Conservation (phyloP, 2,888 invertebrate species). For the Drosophila mulleri region DNA sequence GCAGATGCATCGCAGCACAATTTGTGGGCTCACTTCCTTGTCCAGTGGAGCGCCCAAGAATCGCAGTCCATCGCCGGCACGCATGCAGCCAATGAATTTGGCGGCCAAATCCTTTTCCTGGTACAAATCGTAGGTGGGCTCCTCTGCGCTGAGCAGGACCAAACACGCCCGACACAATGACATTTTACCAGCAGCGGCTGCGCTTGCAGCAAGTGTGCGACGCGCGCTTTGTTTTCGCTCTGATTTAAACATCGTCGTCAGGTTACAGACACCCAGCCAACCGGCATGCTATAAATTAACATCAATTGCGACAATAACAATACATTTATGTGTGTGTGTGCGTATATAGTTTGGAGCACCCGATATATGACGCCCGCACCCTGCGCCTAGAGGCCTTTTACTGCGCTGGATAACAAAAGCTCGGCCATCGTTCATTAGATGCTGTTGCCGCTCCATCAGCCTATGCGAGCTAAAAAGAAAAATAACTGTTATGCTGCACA, state of each 20-base stretch:
- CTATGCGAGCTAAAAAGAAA: conserved; percentile 10
- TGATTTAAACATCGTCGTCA: conserved; percentile 59
- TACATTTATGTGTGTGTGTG: neutral
- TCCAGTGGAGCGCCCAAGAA: conserved; percentile 12
- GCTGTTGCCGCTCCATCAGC: conserved; percentile 23
- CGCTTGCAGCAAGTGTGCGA: conserved; percentile 36
- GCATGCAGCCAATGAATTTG: conserved; percentile 63
- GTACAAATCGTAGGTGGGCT: conserved; percentile 51
- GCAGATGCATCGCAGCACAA: conserved; percentile 73
- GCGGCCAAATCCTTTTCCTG: conserved; percentile 60
- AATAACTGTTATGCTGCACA: conserved; percentile 43
- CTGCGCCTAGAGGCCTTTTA: conserved; percentile 37
- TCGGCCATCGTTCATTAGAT: conserved; percentile 36
- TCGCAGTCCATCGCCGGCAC: conserved; percentile 9
- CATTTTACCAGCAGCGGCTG: conserved; percentile 29
- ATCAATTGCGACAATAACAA: conserved; percentile 62
- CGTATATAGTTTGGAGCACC: conserved; percentile 2
- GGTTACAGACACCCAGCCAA: conserved; percentile 18
- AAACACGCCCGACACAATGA: conserved; percentile 68
- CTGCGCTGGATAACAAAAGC: conserved; percentile 68
- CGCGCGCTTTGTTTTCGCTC: conserved; percentile 41
- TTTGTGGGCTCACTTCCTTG: conserved; percentile 36
- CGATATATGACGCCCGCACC: conserved; percentile 24
- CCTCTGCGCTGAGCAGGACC: conserved; percentile 53
- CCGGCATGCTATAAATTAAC: conserved; percentile 53